Conservation (phyloP, 2,888 invertebrate species). For the Leucoptera coffeella region DNA sequence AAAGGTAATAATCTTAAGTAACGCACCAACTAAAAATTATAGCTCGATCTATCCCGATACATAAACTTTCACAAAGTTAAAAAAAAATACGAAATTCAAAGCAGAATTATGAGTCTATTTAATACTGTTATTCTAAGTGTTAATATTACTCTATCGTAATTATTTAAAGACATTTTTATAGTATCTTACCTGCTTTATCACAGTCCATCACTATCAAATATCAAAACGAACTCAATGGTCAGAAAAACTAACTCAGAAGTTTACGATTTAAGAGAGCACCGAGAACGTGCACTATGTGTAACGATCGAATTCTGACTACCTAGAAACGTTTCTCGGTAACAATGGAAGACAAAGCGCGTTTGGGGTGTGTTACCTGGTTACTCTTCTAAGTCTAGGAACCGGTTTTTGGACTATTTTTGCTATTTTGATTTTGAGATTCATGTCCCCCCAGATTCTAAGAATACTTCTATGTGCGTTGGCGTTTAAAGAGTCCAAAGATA, state of each 20-base stretch:
- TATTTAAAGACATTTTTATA: too few relatives aligned
- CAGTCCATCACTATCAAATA: slow-evolving; percentile 1
- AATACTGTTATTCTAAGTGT: background rate
- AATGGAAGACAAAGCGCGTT: too few relatives aligned
- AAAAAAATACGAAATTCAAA: background rate
- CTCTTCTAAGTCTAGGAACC: too few relatives aligned
- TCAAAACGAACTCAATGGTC: background rate
- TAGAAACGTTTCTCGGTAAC: too few relatives aligned
- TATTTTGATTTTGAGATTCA: too few relatives aligned
- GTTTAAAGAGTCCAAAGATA: too few relatives aligned
- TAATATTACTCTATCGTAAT: background rate
- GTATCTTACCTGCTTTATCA: slow-evolving; percentile 2
- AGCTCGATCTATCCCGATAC: background rate
- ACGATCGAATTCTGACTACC: slow-evolving; percentile 2
- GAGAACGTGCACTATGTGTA: slow-evolving; percentile 1
- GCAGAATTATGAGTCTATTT: background rate
- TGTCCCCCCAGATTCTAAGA: too few relatives aligned
- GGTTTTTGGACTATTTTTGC: too few relatives aligned
- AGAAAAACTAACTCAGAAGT: background rate
- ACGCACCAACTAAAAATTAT: background rate
- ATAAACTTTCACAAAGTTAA: background rate
- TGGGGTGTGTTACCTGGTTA: too few relatives aligned
- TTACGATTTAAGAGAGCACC: background rate
- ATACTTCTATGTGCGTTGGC: too few relatives aligned
- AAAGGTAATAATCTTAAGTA: background rate